Base-by-base conservation (phyloP, 2,113 vertebrate genomes). In the Myotis brandtii region DNA sequence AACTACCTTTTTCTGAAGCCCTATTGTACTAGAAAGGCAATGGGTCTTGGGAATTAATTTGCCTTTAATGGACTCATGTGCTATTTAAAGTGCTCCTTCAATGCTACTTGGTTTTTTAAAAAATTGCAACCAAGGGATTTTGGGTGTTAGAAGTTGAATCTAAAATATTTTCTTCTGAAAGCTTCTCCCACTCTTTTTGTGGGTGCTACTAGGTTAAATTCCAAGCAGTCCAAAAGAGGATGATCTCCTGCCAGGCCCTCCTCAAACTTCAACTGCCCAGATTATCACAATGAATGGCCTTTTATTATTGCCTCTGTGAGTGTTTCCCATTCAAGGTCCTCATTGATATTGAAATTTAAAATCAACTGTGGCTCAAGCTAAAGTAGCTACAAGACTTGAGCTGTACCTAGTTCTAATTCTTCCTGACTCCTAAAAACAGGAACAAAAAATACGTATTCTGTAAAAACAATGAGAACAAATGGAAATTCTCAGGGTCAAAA, bases 261-360 rank as follows among this genome's bases (percentile, higher is more conserved):
- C 80, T 91, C 34, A 79, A 50, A 59, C 32, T 79, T 93, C 56
- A 50, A 10, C 54, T 64, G 25, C 43, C 5, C 48, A 77, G 23
- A 48, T 16, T 72, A 77, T 91, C 73, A 97, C 30, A 48, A 2
- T 46, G 27, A 69, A 85, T 64, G 62, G 73, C 46, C 90, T 87
- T 50, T 95, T 82, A 27, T 94, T 43, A 32, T 73, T 82, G 30
- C 66, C 91, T 76, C 0, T 4, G 13, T 86, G 48, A 94, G 72
- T 89, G 50, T 30, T 93, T 91, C n/a, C 2, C 30, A 69, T 95
- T 94, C 54, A 82, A 76, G 52, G 37, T 64, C 96, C 89, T 94
- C 82, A 89, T 91, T 84, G 95, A 64, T 13, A 87, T 3, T 94
- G 96, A 96, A 82, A 94, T 96, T 54, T 84, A 77, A 43, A 89